Percentiles rank a stretch among this genome's conserved stretches.
phyloP scores from a whole-genome alignment of 2,113 vertebrate genomes.

The Phyllopteryx taeniolatus region DNA sequence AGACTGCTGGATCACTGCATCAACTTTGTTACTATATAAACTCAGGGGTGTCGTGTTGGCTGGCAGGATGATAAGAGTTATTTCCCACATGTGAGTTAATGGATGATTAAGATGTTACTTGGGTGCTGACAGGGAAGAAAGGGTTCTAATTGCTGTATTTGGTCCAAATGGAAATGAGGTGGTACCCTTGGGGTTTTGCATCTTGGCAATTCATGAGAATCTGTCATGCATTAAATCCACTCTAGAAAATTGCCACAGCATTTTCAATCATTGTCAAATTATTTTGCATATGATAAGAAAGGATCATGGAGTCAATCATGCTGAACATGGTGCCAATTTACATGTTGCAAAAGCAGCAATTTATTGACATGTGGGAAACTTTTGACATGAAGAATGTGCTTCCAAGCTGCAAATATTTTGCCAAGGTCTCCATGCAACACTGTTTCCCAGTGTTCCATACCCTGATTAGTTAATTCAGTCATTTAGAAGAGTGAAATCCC shows the following conservation, averaged over 20 bases:
- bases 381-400: background rate
- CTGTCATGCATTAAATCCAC: background rate
- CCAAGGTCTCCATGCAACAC: background rate
- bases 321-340: background rate
- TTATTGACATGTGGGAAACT: background rate
- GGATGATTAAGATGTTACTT: conserved; percentile 19
- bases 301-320: background rate
- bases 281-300: background rate
- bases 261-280: background rate
- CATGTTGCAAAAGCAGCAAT: background rate
- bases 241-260: background rate
- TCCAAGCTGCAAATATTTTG: background rate
- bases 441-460: background rate
- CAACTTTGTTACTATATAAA: conserved; percentile 36
- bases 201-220: background rate
- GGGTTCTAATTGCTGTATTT: conserved; percentile 16
- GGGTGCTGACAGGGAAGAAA: conserved; percentile 22
- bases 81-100: conserved; percentile 51
- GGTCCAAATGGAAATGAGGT: conserved; percentile 13
- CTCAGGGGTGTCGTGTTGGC: conserved; percentile 59
- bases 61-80: conserved; percentile 55
- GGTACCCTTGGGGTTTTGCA: background rate
- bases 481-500: background rate
- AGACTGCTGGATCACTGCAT: background rate
- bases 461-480: background rate